phyloP scores from a whole-genome alignment of 1,140 invertebrate species.

The Eufriesea mexicana region DNA sequence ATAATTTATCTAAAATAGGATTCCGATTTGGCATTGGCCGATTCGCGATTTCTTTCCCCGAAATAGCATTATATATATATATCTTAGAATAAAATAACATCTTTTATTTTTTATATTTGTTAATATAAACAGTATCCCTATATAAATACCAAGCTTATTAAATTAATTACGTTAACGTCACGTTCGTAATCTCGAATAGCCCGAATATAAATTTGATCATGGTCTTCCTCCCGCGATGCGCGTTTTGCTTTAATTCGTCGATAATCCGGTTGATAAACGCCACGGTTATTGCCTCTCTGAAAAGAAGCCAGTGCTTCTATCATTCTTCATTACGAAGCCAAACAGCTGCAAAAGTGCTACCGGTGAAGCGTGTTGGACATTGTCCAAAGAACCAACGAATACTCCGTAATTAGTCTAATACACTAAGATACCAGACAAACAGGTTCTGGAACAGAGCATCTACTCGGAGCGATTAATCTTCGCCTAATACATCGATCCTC shows the following conservation, averaged over 20 bases:
- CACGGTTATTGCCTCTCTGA: background rate
- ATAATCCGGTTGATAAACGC: background rate
- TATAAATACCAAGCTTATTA: too few species aligned
- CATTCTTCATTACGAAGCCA: conserved; percentile 33
- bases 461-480: conserved; percentile 31
- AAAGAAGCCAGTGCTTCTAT: conserved; percentile 1
- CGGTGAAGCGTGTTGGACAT: conserved; percentile 18
- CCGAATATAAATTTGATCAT: background rate
- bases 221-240: background rate
- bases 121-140: too few species aligned
- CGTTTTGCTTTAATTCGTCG: background rate
- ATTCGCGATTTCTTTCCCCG: too few species aligned
- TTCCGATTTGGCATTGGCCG: too few species aligned
- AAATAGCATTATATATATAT: too few species aligned
- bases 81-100: too few species aligned
- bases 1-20: too few species aligned
- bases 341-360: conserved; percentile 21
- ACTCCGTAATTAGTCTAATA: conserved; percentile 42
- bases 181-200: background rate
- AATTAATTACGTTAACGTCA: background rate
- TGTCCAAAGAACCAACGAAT: conserved; percentile 30
- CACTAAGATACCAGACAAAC: conserved; percentile 33
- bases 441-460: conserved; percentile 17
- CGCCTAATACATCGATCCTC: conserved; percentile 32
- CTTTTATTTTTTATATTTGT: too few species aligned